Evolutionary conservation across 2,888 invertebrate genomes (phyloP).

Genomic region (Leptopterna dolabrata): DNA sequence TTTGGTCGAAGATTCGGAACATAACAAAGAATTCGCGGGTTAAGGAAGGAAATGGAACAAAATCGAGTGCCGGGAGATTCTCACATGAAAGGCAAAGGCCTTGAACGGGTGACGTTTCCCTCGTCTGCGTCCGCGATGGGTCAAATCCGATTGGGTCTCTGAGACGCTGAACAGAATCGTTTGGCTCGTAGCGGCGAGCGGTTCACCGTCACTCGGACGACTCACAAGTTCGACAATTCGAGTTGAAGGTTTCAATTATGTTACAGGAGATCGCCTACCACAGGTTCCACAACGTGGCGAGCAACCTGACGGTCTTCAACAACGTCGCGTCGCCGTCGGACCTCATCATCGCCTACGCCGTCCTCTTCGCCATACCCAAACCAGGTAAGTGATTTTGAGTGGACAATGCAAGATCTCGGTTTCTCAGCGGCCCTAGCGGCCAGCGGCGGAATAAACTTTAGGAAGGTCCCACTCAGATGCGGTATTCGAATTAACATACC

Average conservation of each 20-base stretch:
- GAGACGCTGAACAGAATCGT: neutral
- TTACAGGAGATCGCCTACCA: conserved; percentile 9
- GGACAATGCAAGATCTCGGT: too few species aligned
- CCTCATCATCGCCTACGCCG: conserved; percentile 37
- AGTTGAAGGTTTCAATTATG: neutral
- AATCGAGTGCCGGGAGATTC: neutral
- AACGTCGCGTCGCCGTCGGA: conserved; percentile 15
- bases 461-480: too few species aligned
- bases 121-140: neutral
- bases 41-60: neutral
- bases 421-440: too few species aligned
- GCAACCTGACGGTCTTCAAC: neutral
- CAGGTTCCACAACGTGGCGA: neutral
- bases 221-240: neutral
- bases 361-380: conserved; percentile 26
- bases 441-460: too few species aligned
- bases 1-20: neutral
- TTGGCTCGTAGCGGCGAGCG: neutral
- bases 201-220: neutral
- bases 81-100: neutral
- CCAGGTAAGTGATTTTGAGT: conserved; percentile 32
- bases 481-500: too few species aligned
- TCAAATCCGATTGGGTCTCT: neutral
- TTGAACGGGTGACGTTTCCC: neutral
- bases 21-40: too few species aligned